A percentile compares a stretch with the other conserved stretches of the same genome.
Evolutionary conservation across 2,888 invertebrate species (phyloP).

Genomic region (Phyto melanocephala): DNA sequence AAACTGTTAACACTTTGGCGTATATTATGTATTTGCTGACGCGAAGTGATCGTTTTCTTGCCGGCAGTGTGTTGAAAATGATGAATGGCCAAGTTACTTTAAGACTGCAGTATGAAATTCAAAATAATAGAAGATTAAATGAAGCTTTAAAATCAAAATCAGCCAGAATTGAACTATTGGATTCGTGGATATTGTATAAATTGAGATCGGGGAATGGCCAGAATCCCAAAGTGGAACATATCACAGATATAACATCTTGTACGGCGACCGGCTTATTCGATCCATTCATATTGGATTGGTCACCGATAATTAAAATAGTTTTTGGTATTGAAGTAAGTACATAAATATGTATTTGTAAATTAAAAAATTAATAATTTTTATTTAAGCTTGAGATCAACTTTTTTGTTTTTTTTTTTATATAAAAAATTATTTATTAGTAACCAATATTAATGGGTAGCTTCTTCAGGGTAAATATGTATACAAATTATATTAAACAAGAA

Average conservation of each 20-base stretch:
- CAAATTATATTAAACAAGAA: too few relatives aligned
- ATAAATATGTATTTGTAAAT: neutral
- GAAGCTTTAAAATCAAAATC: constrained; percentile 82
- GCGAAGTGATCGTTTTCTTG: constrained; percentile 88
- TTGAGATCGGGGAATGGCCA: constrained; percentile 79
- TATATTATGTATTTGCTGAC: constrained; percentile 87
- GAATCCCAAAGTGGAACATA: constrained; percentile 80
- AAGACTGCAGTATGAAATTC: constrained; percentile 88
- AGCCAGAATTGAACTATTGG: constrained; percentile 91
- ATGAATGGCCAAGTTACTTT: constrained; percentile 91
- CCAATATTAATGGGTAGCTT: too few relatives aligned
- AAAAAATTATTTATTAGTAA: too few relatives aligned
- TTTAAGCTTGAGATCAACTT: too few relatives aligned
- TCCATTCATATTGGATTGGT: constrained; percentile 94
- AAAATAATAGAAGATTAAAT: constrained; percentile 85
- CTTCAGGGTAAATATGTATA: too few relatives aligned
- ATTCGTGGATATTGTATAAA: constrained; percentile 95
- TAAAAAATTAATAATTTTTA: too few relatives aligned
- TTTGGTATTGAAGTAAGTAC: constrained; percentile 82
- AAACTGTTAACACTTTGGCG: constrained; percentile 78
- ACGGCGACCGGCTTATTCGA: constrained; percentile 96
- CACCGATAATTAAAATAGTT: constrained; percentile 82
- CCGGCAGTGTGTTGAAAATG: constrained; percentile 90
- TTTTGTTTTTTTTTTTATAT: too few relatives aligned
- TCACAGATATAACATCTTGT: constrained; percentile 94